Percentiles rank a stretch among this genome's conserved stretches.
Evolutionary conservation across 1,140 invertebrate species (phyloP).

Genomic region (Zaprionus capensis): DNA sequence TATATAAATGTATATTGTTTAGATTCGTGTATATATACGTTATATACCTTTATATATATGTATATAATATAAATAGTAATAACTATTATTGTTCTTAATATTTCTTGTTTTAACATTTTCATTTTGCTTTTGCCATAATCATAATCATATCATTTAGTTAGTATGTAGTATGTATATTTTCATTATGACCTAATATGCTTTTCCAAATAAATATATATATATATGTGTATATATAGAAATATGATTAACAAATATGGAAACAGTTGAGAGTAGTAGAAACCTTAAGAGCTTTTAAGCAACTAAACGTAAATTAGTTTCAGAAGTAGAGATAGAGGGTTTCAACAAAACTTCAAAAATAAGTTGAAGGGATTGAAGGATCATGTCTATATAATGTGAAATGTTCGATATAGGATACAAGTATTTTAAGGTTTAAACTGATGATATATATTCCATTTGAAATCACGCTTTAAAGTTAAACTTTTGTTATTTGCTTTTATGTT

Average conservation of each 20-base stretch:
- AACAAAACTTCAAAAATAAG: slow-evolving; percentile 33
- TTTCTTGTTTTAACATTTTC: slow-evolving; percentile 67
- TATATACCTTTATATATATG: slow-evolving; percentile 72
- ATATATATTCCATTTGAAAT: slow-evolving; percentile 83
- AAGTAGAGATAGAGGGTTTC: slow-evolving; percentile 15
- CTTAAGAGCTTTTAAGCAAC: slow-evolving; percentile 57
- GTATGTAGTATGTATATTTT: slow-evolving; percentile 69
- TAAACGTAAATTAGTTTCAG: slow-evolving; percentile 13
- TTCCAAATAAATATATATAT: slow-evolving; percentile 47
- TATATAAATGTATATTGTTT: slow-evolving; percentile 70
- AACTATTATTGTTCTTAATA: slow-evolving; percentile 85
- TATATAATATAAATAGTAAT: slow-evolving; percentile 84
- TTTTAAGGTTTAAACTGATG: slow-evolving; percentile 72
- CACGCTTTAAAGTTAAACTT: slow-evolving; percentile 83
- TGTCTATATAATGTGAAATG: slow-evolving; percentile 48
- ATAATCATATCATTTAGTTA: slow-evolving; percentile 56
- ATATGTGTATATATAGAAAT: slow-evolving; percentile 26
- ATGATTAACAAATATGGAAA: slow-evolving; percentile 37
- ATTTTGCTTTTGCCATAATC: slow-evolving; percentile 61
- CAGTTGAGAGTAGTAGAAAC: slow-evolving; percentile 62
- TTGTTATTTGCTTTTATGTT: slow-evolving; percentile 81
- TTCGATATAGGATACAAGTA: slow-evolving; percentile 60
- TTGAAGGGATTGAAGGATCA: slow-evolving; percentile 17
- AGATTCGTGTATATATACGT: slow-evolving; percentile 54
- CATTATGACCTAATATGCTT: slow-evolving; percentile 73